These are phyloP conservation scores for Amblyjoppa proteus DNA, from an alignment of 2,888 invertebrate genomes.

Conservation along the genomic window DNA sequence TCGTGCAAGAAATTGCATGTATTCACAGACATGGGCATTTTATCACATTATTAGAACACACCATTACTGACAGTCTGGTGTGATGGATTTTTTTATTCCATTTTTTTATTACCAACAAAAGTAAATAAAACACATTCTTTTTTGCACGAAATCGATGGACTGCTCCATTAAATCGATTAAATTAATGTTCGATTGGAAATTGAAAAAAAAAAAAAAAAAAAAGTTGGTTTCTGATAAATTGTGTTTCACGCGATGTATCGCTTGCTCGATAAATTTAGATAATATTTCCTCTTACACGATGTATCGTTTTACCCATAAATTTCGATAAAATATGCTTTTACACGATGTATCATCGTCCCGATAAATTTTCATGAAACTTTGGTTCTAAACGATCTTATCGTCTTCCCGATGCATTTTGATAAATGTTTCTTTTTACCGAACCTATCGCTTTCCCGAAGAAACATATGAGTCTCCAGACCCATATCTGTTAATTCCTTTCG, in stretches of 20 bases:
- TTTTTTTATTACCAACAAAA: not conserved
- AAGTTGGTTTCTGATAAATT: not conserved
- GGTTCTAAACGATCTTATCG: no score
- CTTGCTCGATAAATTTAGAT: not conserved
- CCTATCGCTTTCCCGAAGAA: slow-evolving; percentile 8
- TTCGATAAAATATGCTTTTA: not conserved
- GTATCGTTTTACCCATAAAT: not conserved
- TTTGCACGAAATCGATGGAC: not conserved
- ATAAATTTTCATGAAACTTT: not conserved
- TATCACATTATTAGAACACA: not conserved
- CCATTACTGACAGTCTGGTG: not conserved
- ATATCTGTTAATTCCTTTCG: slow-evolving; percentile 27
- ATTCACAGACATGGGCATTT: not conserved
- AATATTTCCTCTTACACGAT: not conserved
- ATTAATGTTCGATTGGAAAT: not conserved
- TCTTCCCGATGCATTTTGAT: not conserved
- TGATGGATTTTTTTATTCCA: not conserved
- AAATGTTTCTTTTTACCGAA: not conserved
- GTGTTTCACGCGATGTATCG: not conserved
- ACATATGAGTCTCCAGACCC: slow-evolving; percentile 32
- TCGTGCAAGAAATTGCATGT: not conserved
- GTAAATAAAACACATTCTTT: not conserved
- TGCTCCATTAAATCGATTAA: not conserved
- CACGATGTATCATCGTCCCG: not conserved
- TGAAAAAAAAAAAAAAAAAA: no score